Evolutionary conservation across 2,113 vertebrate genomes (phyloP), one percentile per base, ranked within the genome.

Genomic region (Sphaerodactylus townsendi): DNA sequence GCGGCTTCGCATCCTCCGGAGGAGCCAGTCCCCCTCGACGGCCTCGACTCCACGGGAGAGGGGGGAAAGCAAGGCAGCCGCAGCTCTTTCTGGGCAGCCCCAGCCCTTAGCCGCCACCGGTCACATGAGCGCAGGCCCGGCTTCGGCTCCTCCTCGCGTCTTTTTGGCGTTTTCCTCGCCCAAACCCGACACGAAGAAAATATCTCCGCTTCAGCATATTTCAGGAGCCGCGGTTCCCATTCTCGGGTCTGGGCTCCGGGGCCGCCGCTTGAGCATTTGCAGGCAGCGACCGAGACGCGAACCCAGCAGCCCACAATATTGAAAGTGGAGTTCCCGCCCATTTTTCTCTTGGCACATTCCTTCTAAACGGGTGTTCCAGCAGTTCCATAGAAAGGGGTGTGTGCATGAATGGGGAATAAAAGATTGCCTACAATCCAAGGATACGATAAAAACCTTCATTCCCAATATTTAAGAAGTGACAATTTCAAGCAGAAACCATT

Each of bases 1-100:
- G 59, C 84, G 76, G 66, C 86, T 92, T 90, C 86, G 88, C 93
- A 91, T 90, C 87, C 93, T 94, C 91, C 80, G 65, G 3, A 62
- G 89, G 66, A 46, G 78, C 73, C 56, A 33, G 28, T n/a, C 62
- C 86, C 25, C 76, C 62, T 80, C 90, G 86, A 84, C 68, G 76
- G 87, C 68, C 85, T 48, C 82, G 62, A 41, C 11, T 80, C 17
- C 53, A 39, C 76, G 80, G 44, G 44, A 44, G 44, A 9, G 44
- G 33, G 84, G 79, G 69, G 75, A 41, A 81, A 13, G 46, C 48
- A 41, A 81, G 10, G 46, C 48, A 15, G 33, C 44, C 6, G 10
- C 80, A 35, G 92, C 91, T 84, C 81, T 88, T 90, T 87, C 90
- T 85, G 82, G 86, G 90, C 88, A 56, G 89, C 87, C 82, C 70